These are phyloP conservation scores for Pontoporia blainvillei DNA, from an alignment of 2,113 vertebrate genomes.

Conservation along the genomic window DNA sequence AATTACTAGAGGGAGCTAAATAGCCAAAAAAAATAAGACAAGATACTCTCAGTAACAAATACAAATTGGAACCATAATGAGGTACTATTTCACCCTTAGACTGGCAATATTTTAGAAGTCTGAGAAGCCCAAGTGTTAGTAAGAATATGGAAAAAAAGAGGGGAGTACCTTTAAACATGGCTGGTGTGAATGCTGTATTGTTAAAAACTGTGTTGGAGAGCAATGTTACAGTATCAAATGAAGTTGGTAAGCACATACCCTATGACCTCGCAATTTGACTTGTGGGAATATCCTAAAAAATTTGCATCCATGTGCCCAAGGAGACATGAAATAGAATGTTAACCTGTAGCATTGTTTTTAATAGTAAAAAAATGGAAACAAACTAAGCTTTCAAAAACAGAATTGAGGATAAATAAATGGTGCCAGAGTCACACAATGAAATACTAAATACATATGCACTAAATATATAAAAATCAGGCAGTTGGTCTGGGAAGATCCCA, in stretches of 20 bases:
- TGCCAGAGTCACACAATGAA: neutral
- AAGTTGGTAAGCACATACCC: neutral
- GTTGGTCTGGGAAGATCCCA: too few relatives aligned
- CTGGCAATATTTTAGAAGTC: neutral
- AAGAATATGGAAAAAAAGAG: neutral
- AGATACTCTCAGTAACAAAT: neutral
- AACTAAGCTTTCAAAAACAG: neutral
- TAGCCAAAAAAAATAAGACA: neutral
- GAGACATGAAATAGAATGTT: neutral
- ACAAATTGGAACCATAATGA: neutral
- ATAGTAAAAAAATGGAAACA: neutral
- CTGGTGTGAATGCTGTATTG: neutral
- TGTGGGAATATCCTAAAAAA: neutral
- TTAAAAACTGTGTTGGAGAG: neutral
- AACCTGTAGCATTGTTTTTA: neutral
- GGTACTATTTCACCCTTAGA: neutral
- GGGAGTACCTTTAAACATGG: neutral
- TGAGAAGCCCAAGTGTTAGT: neutral
- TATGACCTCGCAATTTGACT: neutral
- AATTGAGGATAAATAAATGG: neutral
- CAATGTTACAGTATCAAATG: neutral
- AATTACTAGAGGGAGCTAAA: constrained; percentile 2
- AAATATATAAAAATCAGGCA: neutral
- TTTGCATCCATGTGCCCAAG: neutral
- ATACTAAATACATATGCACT: neutral